phyloP scores from a whole-genome alignment of 2,888 invertebrate species.

The Drosophila gaucha region DNA sequence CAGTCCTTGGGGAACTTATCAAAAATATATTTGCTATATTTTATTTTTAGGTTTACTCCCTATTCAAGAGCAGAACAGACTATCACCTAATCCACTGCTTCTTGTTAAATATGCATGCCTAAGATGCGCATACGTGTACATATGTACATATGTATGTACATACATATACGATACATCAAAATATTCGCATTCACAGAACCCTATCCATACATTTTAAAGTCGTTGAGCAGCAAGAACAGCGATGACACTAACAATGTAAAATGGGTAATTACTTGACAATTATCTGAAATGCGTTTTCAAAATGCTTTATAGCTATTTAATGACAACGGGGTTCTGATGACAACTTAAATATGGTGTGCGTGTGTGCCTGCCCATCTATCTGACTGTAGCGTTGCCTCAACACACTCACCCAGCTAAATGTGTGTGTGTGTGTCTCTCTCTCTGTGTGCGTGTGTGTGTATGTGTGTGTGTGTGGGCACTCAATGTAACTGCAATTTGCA shows the following conservation, averaged over 20 bases:
- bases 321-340: constrained; percentile 74
- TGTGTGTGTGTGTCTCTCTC: not conserved
- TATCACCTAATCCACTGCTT: not conserved
- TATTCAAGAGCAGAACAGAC: no score
- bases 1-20: no score
- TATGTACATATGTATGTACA: not conserved
- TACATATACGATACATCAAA: no score
- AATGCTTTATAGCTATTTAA: constrained; percentile 70
- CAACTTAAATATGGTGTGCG: constrained; percentile 66
- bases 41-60: no score
- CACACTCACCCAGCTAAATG: no score
- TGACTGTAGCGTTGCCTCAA: not conserved
- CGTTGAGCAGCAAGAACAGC: constrained; percentile 15
- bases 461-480: constrained; percentile 29
- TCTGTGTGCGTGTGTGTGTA: not conserved
- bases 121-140: no score
- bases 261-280: constrained; percentile 71
- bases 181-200: no score
- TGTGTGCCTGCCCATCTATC: not conserved
- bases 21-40: no score
- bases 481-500: constrained; percentile 54
- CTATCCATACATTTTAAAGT: constrained; percentile 12
- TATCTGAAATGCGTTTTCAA: constrained; percentile 74
- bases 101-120: no score
- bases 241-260: constrained; percentile 60